These are phyloP conservation scores for Salvator merianae DNA, from an alignment of 2,113 vertebrate species.

Conservation along the genomic window DNA sequence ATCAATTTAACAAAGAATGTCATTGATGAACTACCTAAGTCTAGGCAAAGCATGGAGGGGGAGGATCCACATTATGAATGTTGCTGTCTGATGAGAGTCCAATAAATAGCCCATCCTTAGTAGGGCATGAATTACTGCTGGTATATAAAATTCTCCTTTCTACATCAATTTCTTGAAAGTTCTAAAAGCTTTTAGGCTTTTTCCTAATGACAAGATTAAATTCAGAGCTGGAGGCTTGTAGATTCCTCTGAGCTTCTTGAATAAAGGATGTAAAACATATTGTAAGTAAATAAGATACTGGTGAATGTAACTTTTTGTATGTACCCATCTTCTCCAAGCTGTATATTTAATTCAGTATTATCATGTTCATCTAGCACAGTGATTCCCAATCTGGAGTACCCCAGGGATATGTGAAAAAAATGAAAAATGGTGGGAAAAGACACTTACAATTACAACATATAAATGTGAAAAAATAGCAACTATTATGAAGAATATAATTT, in stretches of 20 bases:
- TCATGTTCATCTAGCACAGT: not conserved
- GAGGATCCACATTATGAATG: not conserved
- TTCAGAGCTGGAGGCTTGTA: not conserved
- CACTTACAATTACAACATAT: too few species aligned
- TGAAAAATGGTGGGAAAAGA: too few species aligned
- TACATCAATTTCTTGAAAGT: not conserved
- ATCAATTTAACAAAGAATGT: not conserved
- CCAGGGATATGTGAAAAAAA: too few species aligned
- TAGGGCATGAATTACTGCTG: too few species aligned
- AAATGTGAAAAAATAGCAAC: too few species aligned
- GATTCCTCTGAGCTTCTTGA: not conserved
- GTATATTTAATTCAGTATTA: not conserved
- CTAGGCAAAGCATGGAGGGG: not conserved
- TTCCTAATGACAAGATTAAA: not conserved
- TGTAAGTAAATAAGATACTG: not conserved
- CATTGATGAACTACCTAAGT: not conserved
- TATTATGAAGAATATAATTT: too few species aligned
- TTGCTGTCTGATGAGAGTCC: not conserved
- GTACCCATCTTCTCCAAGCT: constrained; percentile 10
- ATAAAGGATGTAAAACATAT: not conserved
- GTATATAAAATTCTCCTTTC: not conserved
- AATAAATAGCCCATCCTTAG: not conserved
- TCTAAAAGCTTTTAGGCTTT: not conserved
- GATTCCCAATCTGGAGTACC: too few species aligned
- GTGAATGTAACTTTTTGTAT: not conserved